Percentiles rank a stretch among this genome's conserved stretches.
These are phyloP conservation scores for Oppia nitens DNA, from an alignment of 1,140 invertebrate genomes.

Conservation along the genomic window DNA sequence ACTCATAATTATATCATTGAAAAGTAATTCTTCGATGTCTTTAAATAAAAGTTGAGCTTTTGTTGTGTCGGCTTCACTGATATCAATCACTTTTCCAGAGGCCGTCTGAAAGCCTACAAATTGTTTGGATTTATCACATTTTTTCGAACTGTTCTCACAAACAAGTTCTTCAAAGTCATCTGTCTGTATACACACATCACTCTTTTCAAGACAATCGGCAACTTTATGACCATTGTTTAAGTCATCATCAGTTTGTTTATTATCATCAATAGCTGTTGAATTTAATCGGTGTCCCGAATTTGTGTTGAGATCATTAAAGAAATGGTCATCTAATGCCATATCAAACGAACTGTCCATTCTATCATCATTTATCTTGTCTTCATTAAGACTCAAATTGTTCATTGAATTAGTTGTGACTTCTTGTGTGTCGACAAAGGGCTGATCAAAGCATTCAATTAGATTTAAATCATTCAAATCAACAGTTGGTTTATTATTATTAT, in stretches of 20 bases:
- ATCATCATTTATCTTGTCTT: no score
- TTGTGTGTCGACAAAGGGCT: neutral
- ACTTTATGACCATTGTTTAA: neutral
- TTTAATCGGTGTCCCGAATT: neutral
- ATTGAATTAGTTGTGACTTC: neutral
- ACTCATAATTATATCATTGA: no score
- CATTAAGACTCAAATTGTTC: neutral
- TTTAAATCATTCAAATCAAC: neutral
- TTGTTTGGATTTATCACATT: neutral
- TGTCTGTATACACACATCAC: no score
- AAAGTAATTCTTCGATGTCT: neutral
- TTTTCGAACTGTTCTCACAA: no score
- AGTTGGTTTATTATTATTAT: neutral
- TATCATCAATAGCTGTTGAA: neutral
- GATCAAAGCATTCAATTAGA: neutral
- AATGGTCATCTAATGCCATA: neutral
- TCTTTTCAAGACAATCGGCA: neutral
- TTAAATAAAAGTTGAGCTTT: neutral
- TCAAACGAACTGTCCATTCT: neutral
- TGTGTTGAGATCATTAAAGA: neutral
- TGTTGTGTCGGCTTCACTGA: neutral
- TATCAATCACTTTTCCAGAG: neutral
- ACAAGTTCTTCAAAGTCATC: no score
- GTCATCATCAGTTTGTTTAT: neutral
- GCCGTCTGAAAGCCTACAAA: neutral